phyloP scores from a whole-genome alignment of 2,113 vertebrate species.

The Chlamydotis undulata region DNA sequence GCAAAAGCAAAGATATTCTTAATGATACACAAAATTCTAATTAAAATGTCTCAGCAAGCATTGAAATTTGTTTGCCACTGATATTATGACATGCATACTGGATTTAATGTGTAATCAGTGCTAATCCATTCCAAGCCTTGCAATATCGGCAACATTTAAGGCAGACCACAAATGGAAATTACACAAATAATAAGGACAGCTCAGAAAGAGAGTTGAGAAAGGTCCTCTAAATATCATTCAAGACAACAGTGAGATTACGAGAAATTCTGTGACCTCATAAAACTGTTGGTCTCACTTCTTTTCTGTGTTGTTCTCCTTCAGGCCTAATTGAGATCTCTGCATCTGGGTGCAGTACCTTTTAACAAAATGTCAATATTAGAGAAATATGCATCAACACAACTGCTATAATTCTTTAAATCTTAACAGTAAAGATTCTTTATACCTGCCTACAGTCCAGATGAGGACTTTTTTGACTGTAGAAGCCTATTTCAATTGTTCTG shows the following conservation, averaged over 20 bases:
- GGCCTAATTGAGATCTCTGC: neutral
- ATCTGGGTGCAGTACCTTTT: neutral
- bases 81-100: neutral
- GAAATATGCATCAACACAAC: neutral
- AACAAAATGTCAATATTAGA: neutral
- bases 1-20: neutral
- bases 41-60: constrained; percentile 15
- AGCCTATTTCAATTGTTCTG: neutral
- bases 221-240: neutral
- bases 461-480: neutral
- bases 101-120: constrained; percentile 3
- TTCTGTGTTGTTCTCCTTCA: neutral
- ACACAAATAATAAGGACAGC: constrained; percentile 10
- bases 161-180: neutral
- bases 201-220: neutral
- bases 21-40: constrained; percentile 12
- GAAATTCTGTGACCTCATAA: neutral
- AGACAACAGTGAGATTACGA: constrained; percentile 1
- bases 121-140: neutral
- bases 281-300: neutral
- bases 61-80: constrained; percentile 21
- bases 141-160: constrained; percentile 1
- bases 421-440: neutral
- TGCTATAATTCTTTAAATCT: neutral
- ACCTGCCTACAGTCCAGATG: neutral